Evolutionary conservation across 1,140 invertebrate genomes (phyloP).

Genomic region (Drosophila sechellia): DNA sequence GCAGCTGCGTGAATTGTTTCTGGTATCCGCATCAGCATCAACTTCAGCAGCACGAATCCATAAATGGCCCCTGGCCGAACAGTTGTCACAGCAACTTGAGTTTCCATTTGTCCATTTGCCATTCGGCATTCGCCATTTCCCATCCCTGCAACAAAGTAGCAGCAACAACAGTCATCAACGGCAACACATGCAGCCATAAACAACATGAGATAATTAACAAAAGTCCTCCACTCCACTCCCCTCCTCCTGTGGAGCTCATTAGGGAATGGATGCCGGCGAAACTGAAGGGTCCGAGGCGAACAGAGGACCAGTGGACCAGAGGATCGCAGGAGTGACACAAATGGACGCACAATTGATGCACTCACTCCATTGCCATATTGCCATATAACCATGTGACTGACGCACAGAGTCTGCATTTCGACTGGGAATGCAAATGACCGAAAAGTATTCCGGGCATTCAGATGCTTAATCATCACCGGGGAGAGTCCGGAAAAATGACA

Average conservation of each 20-base stretch:
- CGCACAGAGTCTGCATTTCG: not conserved
- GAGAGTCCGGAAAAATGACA: not conserved
- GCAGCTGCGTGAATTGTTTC: not conserved
- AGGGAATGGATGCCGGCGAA: conserved; percentile 1
- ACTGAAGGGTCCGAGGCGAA: not conserved
- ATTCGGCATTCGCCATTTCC: conserved; percentile 18
- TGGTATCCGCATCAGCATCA: not conserved
- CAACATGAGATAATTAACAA: conserved; percentile 53
- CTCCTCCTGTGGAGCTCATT: conserved; percentile 5
- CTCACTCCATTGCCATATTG: not conserved
- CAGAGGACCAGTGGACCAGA: not conserved
- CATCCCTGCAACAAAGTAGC: not conserved
- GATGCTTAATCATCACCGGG: conserved; percentile 11
- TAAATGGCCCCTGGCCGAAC: conserved; percentile 3
- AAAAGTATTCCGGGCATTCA: conserved; percentile 17
- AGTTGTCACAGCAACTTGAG: conserved; percentile 14
- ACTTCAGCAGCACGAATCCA: not conserved
- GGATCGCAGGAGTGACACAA: not conserved
- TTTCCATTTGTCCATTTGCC: conserved; percentile 14
- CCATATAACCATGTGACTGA: not conserved
- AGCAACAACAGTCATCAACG: conserved; percentile 11
- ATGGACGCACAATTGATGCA: conserved; percentile 25
- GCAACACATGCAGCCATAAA: conserved; percentile 22
- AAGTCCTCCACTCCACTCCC: not conserved
- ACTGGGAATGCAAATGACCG: conserved; percentile 17